Evolutionary conservation across 2,888 invertebrate genomes (phyloP).

Genomic region (Muschampia plurimacula): DNA sequence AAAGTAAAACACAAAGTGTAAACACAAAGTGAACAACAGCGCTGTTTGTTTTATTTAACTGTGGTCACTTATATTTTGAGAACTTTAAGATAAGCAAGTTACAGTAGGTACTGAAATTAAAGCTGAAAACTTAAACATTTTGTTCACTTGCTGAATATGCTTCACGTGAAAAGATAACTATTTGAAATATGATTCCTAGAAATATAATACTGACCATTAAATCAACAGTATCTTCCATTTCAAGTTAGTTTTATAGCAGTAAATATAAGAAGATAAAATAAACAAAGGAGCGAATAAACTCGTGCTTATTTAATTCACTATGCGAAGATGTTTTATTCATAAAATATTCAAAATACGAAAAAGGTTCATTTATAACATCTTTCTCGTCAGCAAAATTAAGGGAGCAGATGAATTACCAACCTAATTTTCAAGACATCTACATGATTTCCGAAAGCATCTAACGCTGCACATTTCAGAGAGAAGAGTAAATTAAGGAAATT

Average conservation of each 20-base stretch:
- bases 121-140: constrained; percentile 9
- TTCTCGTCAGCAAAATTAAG: not conserved
- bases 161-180: constrained; percentile 5
- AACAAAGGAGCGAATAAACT: not conserved
- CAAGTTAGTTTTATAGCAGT: not conserved
- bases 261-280: not conserved
- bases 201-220: not conserved
- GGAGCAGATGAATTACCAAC: constrained; percentile 1
- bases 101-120: not conserved
- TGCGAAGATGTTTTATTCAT: not conserved
- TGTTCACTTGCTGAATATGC: constrained; percentile 17
- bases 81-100: constrained; percentile 18
- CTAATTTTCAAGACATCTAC: constrained; percentile 28
- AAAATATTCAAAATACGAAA: not conserved
- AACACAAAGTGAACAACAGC: too few species aligned
- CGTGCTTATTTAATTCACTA: not conserved
- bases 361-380: not conserved
- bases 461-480: constrained; percentile 42
- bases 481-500: constrained; percentile 67
- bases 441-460: constrained; percentile 16
- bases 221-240: not conserved
- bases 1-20: not conserved
- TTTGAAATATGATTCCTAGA: constrained; percentile 7
- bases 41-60: not conserved
- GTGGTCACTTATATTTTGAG: constrained; percentile 9